These are phyloP conservation scores for Paramormyrops kingsleyae DNA, from an alignment of 2,113 vertebrate genomes.

Conservation along the genomic window DNA sequence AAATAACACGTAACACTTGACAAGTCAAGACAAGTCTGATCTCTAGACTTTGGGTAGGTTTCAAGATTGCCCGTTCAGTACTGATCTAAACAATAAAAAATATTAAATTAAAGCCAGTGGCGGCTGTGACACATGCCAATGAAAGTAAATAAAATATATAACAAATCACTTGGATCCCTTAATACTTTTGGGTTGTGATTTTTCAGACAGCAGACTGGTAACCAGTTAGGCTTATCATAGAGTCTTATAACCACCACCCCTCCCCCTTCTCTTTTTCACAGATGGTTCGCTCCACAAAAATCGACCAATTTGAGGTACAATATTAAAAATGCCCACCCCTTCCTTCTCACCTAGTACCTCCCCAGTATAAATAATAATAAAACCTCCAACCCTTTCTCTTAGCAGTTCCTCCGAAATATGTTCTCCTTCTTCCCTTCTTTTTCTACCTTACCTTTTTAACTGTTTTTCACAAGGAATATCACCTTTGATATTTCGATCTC, in stretches of 20 bases:
- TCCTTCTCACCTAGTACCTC: conserved; percentile 57
- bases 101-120: neutral
- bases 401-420: conserved; percentile 46
- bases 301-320: conserved; percentile 67
- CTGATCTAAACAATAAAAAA: neutral
- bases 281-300: conserved; percentile 65
- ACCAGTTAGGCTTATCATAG: conserved; percentile 29
- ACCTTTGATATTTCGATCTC: conserved; percentile 45
- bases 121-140: neutral
- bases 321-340: conserved; percentile 54
- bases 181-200: neutral
- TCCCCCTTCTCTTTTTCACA: conserved; percentile 67
- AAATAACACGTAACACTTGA: neutral
- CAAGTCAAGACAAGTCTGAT: neutral
- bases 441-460: conserved; percentile 50
- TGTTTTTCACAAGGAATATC: conserved; percentile 49
- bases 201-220: conserved; percentile 4
- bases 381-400: conserved; percentile 46
- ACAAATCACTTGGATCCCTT: neutral
- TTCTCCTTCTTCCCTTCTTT: conserved; percentile 46
- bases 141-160: neutral
- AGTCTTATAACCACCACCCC: conserved; percentile 57
- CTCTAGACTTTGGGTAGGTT: neutral
- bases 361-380: conserved; percentile 56
- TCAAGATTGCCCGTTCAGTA: neutral